Percentiles rank a stretch among this genome's conserved stretches.
Evolutionary conservation across 1,140 invertebrate genomes (phyloP).

Genomic region (Paraescarpia echinospica): DNA sequence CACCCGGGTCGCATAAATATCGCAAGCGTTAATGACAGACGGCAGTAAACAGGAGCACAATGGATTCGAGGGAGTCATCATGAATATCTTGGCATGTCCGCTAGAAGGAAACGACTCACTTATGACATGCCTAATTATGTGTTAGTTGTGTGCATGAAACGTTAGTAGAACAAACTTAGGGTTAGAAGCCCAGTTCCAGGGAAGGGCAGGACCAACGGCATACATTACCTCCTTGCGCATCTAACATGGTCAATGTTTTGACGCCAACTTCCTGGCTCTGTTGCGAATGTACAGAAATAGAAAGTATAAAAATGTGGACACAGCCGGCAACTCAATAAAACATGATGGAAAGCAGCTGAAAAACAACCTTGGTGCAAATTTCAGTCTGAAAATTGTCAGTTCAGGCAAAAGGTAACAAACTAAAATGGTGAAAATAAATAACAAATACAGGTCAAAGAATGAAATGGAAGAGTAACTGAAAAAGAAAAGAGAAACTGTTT

Average conservation of each 20-base stretch:
- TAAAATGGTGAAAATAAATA: background rate
- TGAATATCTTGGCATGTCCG: background rate
- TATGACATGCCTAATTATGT: slow-evolving; percentile 18
- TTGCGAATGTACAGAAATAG: background rate
- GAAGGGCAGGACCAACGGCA: background rate
- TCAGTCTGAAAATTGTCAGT: background rate
- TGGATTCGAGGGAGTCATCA: background rate
- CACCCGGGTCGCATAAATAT: background rate
- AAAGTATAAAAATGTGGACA: background rate
- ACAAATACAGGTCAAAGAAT: background rate
- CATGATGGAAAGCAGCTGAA: background rate
- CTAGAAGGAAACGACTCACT: background rate
- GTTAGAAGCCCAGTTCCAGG: background rate
- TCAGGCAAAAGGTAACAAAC: background rate
- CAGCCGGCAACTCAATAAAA: background rate
- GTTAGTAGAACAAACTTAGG: background rate
- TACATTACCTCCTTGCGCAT: slow-evolving; percentile 96
- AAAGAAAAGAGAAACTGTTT: background rate
- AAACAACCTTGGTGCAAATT: background rate
- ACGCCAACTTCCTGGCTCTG: slow-evolving; percentile 99
- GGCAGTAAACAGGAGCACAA: background rate
- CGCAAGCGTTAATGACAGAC: background rate
- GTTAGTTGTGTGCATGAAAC: slow-evolving; percentile 43
- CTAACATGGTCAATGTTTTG: slow-evolving; percentile 97
- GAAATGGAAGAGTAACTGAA: slow-evolving; percentile 1